Base-by-base conservation (phyloP, 2,797 vertebrate species). In the Gymnothorax reevesii region DNA sequence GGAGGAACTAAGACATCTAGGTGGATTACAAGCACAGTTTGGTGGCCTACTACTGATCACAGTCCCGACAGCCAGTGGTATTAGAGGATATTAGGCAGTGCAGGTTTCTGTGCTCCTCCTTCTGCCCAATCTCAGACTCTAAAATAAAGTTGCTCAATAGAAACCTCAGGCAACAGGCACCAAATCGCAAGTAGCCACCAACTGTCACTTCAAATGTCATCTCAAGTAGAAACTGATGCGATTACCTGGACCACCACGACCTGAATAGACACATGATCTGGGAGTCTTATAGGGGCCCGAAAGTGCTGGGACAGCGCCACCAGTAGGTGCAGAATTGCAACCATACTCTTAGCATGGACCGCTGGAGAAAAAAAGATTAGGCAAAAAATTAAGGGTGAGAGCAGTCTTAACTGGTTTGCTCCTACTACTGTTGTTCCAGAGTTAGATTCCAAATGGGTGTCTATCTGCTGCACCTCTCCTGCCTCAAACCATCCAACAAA, bases 171-270 rank as follows among this genome's bases (percentile, higher is more conserved):
- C 73, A 17, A 20, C 9, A n/a, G 10, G 22, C 15, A 22, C 5
- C 17, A 79, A 13, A 55, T 80, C 5, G 22, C n/a, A 8, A n/a
- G n/a, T 20, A n/a, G 77, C 15, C 20, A 17, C 49, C 20, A n/a
- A 54, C 7, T 42, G 55, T 80, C 52, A 10, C 17, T 22, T 9
- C 52, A 55, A 15, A 79, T n/a, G 42, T 7, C 42, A 49, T 33
- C 52, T 49, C 49, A 49, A 33, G 54, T 55, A 62, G 73, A 49
- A 75, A 75, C 62, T 22, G 52, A 60, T 52, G 20, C 7, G 62
- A 92, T 33, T 94, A 99, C 99, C 98, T 99, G 99, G 88, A 99
- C 99, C 83, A 99, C 98, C 57, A 99, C 98, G 0, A 99, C 97
- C 91, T 99, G 98, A 91, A 99, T 97, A 27, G 99, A 99, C 91